Evolutionary conservation across 2,888 invertebrate genomes (phyloP), one percentile per base, ranked within the genome.

Genomic region (Drosophila diplacantha): DNA sequence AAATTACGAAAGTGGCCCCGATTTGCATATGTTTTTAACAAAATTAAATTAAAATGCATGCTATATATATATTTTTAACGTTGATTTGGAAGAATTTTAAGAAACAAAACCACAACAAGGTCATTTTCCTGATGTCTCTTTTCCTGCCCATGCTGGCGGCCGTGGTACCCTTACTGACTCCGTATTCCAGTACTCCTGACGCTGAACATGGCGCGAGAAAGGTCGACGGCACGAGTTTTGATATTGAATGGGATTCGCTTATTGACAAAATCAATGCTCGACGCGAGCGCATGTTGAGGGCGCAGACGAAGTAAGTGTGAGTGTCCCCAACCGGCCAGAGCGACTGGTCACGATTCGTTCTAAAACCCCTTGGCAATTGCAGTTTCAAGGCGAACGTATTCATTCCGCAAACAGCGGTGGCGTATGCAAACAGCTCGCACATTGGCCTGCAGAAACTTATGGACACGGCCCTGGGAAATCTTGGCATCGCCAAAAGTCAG

Each of bases 371-470:
- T 9, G 5, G 0, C 14, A 18, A 39, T 16, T 44, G 5, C 12
- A 78, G 75, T 12, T 80, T 78, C 11, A 2, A 50, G 12, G 46
- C 41, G 20, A 78, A 65, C 29, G 75, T 75, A 11, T 80, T 77
- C 22, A 44, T 78, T 34, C 80, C 80, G 2, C 34, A 65, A 5
- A 22, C 65, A 7, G 49, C 12, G 0, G 32, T 78, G 7, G 77
- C 62, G 4, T 77, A 60, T 59, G 78, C 78, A 0, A 75, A 77
- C 16, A 78, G 71, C 34, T 46, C 20, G 1, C 66, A 69, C 6
- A 7, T 3, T 1, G 75, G 53, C 3, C 22, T 75, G 2, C 54
- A 38, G 3, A 38, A 43, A 9, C 55, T 78, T 3, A 49, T 78
- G 46, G 41, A 51, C 3, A 22, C 11, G 0, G 70, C 63, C 5